phyloP scores from a whole-genome alignment of 1,140 invertebrate genomes.

The Pseudomyrmex concolor region DNA sequence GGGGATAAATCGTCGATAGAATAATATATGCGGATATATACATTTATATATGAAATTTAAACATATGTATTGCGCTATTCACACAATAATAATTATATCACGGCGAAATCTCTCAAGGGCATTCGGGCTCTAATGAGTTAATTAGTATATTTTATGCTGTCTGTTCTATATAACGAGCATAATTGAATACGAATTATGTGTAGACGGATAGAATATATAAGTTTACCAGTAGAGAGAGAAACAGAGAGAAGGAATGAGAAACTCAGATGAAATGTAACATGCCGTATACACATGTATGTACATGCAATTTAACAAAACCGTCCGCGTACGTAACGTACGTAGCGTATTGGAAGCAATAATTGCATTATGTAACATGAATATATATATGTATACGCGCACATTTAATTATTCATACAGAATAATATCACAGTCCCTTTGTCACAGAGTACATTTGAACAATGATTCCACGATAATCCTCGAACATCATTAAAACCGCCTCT shows the following conservation, averaged over 20 bases:
- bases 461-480: slow-evolving; percentile 33
- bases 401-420: slow-evolving; percentile 44
- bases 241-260: neutral
- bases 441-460: slow-evolving; percentile 23
- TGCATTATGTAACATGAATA: slow-evolving; percentile 3
- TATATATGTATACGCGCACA: slow-evolving; percentile 9
- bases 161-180: slow-evolving; percentile 5
- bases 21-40: no score
- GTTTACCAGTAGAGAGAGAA: neutral
- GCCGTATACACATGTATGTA: neutral
- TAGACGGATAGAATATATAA: slow-evolving; percentile 30
- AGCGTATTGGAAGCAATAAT: slow-evolving; percentile 46
- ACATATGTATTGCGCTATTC: neutral
- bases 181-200: slow-evolving; percentile 34
- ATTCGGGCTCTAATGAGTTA: neutral
- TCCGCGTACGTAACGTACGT: slow-evolving; percentile 5
- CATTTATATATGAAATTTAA: neutral
- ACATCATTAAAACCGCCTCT: neutral
- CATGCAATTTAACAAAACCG: slow-evolving; percentile 18
- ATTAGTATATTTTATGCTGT: slow-evolving; percentile 24
- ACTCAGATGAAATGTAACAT: slow-evolving; percentile 45
- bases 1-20: no score
- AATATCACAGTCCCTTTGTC: slow-evolving; percentile 44
- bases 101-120: neutral
- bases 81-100: neutral